These are phyloP conservation scores for Mnemiopsis leidyi DNA, from an alignment of 37 sponge, comb jelly and placozoan species.

Conservation along the genomic window DNA sequence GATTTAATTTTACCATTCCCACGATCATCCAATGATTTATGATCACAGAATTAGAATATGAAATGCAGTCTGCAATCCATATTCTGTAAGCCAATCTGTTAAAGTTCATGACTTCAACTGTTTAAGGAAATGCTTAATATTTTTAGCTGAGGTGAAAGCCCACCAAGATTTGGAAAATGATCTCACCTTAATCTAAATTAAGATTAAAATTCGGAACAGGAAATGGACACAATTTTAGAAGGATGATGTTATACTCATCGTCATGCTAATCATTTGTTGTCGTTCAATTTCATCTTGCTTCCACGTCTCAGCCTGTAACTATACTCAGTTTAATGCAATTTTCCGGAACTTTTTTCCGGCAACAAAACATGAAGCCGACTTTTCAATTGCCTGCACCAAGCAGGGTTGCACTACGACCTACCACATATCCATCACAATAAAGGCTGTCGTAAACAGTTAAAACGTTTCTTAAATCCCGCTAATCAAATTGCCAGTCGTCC, in stretches of 20 bases:
- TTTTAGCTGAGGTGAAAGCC: neutral
- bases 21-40: too few species aligned
- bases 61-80: too few species aligned
- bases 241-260: neutral
- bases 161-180: neutral
- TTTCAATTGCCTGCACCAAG: neutral
- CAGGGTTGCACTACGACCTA: too few species aligned
- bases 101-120: neutral
- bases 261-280: neutral
- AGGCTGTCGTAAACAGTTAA: too few species aligned
- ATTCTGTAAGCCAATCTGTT: neutral
- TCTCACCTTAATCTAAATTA: neutral
- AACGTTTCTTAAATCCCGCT: neutral
- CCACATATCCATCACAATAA: too few species aligned
- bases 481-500: neutral
- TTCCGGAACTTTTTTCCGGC: neutral
- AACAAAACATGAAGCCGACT: too few species aligned
- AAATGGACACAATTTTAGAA: neutral
- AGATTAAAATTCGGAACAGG: neutral
- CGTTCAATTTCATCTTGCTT: neutral
- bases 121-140: neutral
- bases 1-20: too few species aligned
- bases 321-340: neutral
- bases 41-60: too few species aligned
- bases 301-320: neutral